Base-by-base conservation (phyloP, 2,888 invertebrate species). In the Cremastinae sp. region DNA sequence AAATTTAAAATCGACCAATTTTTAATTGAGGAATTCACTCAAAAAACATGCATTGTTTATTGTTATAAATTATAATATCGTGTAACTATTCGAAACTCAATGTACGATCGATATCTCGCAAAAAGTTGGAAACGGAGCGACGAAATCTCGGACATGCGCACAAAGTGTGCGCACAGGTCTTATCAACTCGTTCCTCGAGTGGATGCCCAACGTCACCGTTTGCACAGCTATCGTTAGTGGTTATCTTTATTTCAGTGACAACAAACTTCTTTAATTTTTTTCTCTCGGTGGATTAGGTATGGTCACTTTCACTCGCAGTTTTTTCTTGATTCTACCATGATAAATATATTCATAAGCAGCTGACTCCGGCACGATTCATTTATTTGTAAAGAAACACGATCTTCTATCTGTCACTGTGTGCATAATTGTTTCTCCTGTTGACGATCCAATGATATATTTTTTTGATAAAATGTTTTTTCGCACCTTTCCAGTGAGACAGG, bases 51-150 rank as follows among this genome's bases (percentile, higher is more conserved):
- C n/a, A n/a, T n/a, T n/a, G n/a, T n/a, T n/a, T n/a, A n/a, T n/a
- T n/a, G n/a, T n/a, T n/a, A n/a, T n/a, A n/a, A n/a, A n/a, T n/a
- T n/a, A n/a, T n/a, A n/a, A n/a, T n/a, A n/a, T n/a, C n/a, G n/a
- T n/a, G n/a, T n/a, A n/a, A n/a, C n/a, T n/a, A n/a, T n/a, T n/a
- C n/a, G n/a, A n/a, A n/a, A n/a, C n/a, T n/a, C n/a, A n/a, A n/a
- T n/a, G 59, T 62, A 75, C 77, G 80, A 78, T 81, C 81, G 81
- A 81, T 81, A 81, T 62, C 61, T 79, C 80, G 72, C 74, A 74
- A 73, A 71, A 39, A 5, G 39, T 28, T 18, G n/a, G 51, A 5
- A 28, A 5, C 28, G 5, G 5, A 28, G 5, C 28, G 28, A 2
- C 2, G 5, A 28, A 28, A 28, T 28, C 28, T 55, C 56, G 78